Evolutionary conservation across 2,888 invertebrate species (phyloP).

Genomic region (Seira ritae): DNA sequence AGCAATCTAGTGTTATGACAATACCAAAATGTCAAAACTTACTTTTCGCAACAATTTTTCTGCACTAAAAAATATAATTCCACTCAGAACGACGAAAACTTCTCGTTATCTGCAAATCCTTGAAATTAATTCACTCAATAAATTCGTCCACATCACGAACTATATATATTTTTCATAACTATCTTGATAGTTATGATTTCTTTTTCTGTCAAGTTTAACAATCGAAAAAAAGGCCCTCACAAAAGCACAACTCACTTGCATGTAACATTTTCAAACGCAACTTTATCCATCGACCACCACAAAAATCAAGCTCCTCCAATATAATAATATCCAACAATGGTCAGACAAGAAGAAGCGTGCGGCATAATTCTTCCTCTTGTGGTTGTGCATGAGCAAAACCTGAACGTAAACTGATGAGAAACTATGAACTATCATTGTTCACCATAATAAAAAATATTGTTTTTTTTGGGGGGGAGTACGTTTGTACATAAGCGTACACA

Average conservation of each 20-base stretch:
- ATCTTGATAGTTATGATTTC: too few species aligned
- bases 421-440: constrained; percentile 62
- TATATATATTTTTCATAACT: too few species aligned
- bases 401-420: constrained; percentile 65
- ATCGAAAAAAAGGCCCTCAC: constrained; percentile 16
- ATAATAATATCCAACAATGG: neutral
- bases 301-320: constrained; percentile 7
- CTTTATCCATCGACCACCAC: neutral
- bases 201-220: constrained; percentile 43
- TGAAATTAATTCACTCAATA: too few species aligned
- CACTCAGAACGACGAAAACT: too few species aligned
- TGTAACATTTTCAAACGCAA: neutral
- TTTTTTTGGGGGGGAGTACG: constrained; percentile 23
- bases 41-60: too few species aligned
- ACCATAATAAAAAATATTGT: constrained; percentile 25
- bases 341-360: neutral
- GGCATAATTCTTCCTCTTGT: neutral
- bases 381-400: constrained; percentile 61
- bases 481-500: constrained; percentile 3
- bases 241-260: neutral
- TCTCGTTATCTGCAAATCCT: too few species aligned
- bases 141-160: too few species aligned
- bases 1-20: too few species aligned
- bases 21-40: too few species aligned
- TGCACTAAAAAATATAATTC: too few species aligned